Evolutionary conservation across 23 tunicate genomes (phyloP).

Genomic region (Trididemnum miniatum): DNA sequence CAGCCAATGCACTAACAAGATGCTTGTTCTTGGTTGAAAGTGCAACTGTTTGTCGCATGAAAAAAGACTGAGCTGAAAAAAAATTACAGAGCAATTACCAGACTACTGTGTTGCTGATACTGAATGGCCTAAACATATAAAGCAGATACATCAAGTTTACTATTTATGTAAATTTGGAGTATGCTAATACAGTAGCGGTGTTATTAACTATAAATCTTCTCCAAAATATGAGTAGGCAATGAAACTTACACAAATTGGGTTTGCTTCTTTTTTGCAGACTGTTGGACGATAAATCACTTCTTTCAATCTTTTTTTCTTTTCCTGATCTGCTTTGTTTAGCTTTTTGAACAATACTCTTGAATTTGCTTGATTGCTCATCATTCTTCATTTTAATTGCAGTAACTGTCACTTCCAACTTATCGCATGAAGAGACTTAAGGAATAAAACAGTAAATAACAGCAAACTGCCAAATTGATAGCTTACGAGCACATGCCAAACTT

Average conservation of each 20-base stretch:
- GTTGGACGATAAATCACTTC: slow-evolving; percentile 20
- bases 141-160: neutral
- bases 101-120: no score
- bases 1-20: slow-evolving; percentile 21
- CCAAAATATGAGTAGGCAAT: neutral
- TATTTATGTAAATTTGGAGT: neutral
- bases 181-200: no score
- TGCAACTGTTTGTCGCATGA: slow-evolving; percentile 52
- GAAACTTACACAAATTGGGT: slow-evolving; percentile 25
- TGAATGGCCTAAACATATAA: no score
- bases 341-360: slow-evolving; percentile 24
- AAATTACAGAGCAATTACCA: no score
- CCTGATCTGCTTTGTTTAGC: slow-evolving; percentile 26
- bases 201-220: neutral
- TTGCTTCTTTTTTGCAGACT: slow-evolving; percentile 8
- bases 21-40: slow-evolving; percentile 47
- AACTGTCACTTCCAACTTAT: no score
- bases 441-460: no score
- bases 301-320: slow-evolving; percentile 23
- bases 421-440: no score
- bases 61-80: slow-evolving; percentile 38
- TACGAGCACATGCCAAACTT: no score
- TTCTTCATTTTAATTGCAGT: no score
- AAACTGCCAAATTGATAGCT: no score
- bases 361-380: slow-evolving; percentile 20